Evolutionary conservation across 2,113 vertebrate species (phyloP).

Genomic region (Axis porcinus): DNA sequence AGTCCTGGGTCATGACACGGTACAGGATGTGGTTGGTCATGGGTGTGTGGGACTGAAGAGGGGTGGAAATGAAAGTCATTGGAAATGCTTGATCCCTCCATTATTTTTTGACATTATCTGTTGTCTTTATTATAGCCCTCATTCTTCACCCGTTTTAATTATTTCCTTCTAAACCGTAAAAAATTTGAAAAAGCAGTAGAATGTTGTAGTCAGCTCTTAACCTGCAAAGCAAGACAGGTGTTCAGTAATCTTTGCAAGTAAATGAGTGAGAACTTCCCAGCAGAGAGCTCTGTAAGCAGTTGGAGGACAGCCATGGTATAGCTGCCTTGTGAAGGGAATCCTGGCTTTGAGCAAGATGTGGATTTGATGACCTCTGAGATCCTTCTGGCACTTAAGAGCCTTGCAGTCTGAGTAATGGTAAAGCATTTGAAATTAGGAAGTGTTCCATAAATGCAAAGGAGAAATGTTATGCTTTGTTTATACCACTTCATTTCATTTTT

Average conservation of each 20-base stretch:
- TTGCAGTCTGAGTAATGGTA: conserved; percentile 26
- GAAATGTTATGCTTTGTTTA: conserved; percentile 44
- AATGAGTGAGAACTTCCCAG: neutral
- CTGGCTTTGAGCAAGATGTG: neutral
- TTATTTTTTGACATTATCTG: neutral
- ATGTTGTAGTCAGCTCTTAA: conserved; percentile 19
- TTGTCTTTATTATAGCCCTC: neutral
- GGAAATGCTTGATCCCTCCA: neutral
- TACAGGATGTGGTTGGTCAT: neutral
- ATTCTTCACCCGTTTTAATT: neutral
- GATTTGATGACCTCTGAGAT: conserved; percentile 16
- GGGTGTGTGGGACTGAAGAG: neutral
- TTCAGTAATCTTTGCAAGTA: neutral
- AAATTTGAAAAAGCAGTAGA: neutral
- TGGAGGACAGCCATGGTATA: neutral
- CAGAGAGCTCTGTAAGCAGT: neutral
- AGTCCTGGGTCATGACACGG: neutral
- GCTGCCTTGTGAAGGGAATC: neutral
- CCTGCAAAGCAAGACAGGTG: neutral
- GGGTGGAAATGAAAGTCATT: neutral
- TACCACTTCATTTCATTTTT: conserved; percentile 50
- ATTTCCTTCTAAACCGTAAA: neutral
- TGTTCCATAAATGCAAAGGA: conserved; percentile 48
- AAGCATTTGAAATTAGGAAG: conserved; percentile 48
- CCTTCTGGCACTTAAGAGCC: neutral